A percentile compares a stretch with the other conserved stretches of the same genome.
Conservation (phyloP, 2,888 invertebrate species). For the Aspidiotus rigidus region DNA sequence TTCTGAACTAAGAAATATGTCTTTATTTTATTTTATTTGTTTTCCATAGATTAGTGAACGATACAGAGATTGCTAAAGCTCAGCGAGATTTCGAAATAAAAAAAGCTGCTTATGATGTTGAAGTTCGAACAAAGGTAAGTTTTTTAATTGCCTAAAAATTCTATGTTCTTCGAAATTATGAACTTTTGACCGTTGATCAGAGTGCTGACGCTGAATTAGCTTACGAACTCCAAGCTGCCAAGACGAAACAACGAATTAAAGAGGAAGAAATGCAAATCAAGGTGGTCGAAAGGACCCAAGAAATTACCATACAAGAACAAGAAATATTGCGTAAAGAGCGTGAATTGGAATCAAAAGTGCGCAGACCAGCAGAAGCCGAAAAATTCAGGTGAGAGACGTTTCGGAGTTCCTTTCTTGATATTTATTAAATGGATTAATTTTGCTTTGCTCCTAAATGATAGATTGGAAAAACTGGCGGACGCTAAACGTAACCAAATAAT, state of each 20-base stretch:
- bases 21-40: no score
- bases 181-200: constrained; percentile 37
- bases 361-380: constrained; percentile 93
- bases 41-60: constrained; percentile 62
- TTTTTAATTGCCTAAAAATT: constrained; percentile 14
- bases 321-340: constrained; percentile 85
- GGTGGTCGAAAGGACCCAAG: constrained; percentile 82
- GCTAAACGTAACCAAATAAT: constrained; percentile 78
- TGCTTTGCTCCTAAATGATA: constrained; percentile 39
- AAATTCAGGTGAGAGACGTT: constrained; percentile 52
- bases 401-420: no score
- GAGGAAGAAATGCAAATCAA: constrained; percentile 96
- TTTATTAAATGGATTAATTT: no score
- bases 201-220: constrained; percentile 90
- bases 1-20: no score
- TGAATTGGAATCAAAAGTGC: constrained; percentile 84
- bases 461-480: constrained; percentile 86
- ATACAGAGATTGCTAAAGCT: constrained; percentile 94
- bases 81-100: constrained; percentile 93
- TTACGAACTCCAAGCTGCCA: constrained; percentile 85
- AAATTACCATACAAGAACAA: constrained; percentile 91
- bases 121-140: constrained; percentile 82
- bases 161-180: background rate
- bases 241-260: constrained; percentile 89
- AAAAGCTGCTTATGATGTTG: constrained; percentile 92